Conservation (phyloP, 2,888 invertebrate genomes). For the Carterocephalus palaemon region DNA sequence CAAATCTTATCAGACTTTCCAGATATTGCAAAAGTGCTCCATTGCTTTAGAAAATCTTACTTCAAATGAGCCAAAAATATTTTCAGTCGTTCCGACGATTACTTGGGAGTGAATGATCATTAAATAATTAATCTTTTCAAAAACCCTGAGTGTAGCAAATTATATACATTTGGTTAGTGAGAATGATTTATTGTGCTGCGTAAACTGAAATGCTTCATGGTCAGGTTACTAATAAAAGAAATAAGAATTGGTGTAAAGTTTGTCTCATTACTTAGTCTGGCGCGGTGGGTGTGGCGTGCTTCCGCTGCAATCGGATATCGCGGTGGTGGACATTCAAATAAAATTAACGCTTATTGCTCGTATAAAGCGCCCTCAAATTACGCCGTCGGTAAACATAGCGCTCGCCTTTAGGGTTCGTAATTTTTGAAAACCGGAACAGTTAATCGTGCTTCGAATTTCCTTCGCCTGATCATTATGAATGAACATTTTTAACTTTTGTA, state of each 20-base stretch:
- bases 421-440: conserved; percentile 13
- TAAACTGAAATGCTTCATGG: too few species aligned
- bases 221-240: neutral
- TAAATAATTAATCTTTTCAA: too few species aligned
- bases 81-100: too few species aligned
- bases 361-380: conserved; percentile 44
- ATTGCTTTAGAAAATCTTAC: too few species aligned
- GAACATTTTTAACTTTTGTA: conserved; percentile 5
- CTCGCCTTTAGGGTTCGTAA: conserved; percentile 13
- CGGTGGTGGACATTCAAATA: conserved; percentile 66
- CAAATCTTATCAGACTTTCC: too few species aligned
- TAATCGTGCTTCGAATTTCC: conserved; percentile 18
- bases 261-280: conserved; percentile 73
- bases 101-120: neutral
- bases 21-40: too few species aligned
- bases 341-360: conserved; percentile 69
- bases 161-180: neutral
- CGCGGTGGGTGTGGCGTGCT: conserved; percentile 61
- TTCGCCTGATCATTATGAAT: conserved; percentile 1
- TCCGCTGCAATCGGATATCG: conserved; percentile 71
- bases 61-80: too few species aligned
- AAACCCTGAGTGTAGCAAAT: too few species aligned
- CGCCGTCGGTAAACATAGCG: conserved; percentile 19
- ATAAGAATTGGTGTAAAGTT: conserved; percentile 48
- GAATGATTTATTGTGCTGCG: too few species aligned